A percentile compares a stretch with the other conserved stretches of the same genome.
Conservation (phyloP, 2,113 vertebrate genomes). For the Halcyon malimbica region DNA sequence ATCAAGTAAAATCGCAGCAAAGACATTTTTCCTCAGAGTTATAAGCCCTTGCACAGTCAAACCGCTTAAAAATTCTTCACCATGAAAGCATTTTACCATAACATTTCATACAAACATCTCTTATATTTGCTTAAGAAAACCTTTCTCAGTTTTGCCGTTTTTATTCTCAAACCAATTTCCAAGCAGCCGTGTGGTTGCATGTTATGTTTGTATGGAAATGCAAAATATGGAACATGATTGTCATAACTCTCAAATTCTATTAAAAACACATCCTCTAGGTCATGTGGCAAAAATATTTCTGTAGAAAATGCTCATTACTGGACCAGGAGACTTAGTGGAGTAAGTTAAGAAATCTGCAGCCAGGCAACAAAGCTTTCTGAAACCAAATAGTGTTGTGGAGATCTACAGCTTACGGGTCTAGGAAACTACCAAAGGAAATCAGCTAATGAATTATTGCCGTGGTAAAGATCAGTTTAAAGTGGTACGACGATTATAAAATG, state of each 20-base stretch:
- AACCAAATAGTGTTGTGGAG: not conserved
- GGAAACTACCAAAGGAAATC: constrained; percentile 43
- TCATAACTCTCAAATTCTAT: constrained; percentile 15
- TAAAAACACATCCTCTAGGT: constrained; percentile 33
- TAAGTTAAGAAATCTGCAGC: constrained; percentile 45
- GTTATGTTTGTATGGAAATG: constrained; percentile 57
- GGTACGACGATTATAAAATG: not conserved
- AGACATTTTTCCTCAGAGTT: constrained; percentile 20
- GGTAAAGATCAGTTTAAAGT: constrained; percentile 20
- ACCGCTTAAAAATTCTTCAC: not conserved
- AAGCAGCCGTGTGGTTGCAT: constrained; percentile 1
- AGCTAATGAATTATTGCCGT: not conserved
- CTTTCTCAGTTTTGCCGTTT: constrained; percentile 13
- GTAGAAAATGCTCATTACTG: constrained; percentile 30
- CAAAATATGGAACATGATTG: constrained; percentile 33
- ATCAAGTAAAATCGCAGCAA: constrained; percentile 60
- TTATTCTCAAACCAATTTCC: constrained; percentile 6
- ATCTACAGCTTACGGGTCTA: constrained; percentile 9
- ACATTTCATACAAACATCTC: not conserved
- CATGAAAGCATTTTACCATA: not conserved
- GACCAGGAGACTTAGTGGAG: constrained; percentile 12
- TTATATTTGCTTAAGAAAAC: constrained; percentile 27
- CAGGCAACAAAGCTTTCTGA: constrained; percentile 45
- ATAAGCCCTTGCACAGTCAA: not conserved
- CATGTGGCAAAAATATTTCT: constrained; percentile 30